A percentile compares a stretch with the other conserved stretches of the same genome.
Evolutionary conservation across 35 echinoderm and acorn worm species (phyloP).

Genomic region (Nesometra sesokonis): DNA sequence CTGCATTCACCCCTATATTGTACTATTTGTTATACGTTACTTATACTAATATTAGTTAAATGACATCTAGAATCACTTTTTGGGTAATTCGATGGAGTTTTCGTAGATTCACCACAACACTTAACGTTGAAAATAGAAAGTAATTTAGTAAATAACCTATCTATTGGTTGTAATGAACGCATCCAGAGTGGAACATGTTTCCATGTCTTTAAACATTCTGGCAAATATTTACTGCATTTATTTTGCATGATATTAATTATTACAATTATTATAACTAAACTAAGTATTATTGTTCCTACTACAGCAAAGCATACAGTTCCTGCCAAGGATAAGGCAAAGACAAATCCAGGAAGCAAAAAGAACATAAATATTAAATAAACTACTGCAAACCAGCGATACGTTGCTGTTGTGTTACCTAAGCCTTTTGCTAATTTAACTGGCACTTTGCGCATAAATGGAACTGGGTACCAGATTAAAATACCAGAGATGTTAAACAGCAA

Average conservation of each 20-base stretch:
- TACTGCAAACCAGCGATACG: slow-evolving; percentile 91
- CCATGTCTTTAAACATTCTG: slow-evolving; percentile 50
- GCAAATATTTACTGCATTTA: slow-evolving; percentile 33
- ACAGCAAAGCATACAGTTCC: slow-evolving; percentile 25
- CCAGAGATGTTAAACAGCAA: slow-evolving; percentile 82
- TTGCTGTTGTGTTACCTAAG: slow-evolving; percentile 87
- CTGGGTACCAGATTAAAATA: slow-evolving; percentile 88
- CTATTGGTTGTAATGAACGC: slow-evolving; percentile 30
- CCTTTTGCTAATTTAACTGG: slow-evolving; percentile 66
- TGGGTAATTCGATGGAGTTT: too few species aligned
- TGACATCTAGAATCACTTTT: too few species aligned
- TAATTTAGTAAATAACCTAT: neutral
- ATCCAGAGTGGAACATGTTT: slow-evolving; percentile 60
- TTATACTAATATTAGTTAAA: too few species aligned
- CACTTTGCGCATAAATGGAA: slow-evolving; percentile 56
- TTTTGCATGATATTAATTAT: slow-evolving; percentile 66
- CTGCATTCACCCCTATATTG: too few species aligned
- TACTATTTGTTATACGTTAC: too few species aligned
- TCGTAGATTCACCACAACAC: too few species aligned
- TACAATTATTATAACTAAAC: slow-evolving; percentile 32
- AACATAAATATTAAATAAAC: slow-evolving; percentile 84
- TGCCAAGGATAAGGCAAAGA: slow-evolving; percentile 78
- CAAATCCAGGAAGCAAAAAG: slow-evolving; percentile 41
- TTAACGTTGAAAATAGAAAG: neutral
- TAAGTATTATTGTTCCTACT: slow-evolving; percentile 37